Evolutionary conservation across 2,113 vertebrate species (phyloP), one percentile per base, ranked within the genome.

Genomic region (Sturnus vulgaris): DNA sequence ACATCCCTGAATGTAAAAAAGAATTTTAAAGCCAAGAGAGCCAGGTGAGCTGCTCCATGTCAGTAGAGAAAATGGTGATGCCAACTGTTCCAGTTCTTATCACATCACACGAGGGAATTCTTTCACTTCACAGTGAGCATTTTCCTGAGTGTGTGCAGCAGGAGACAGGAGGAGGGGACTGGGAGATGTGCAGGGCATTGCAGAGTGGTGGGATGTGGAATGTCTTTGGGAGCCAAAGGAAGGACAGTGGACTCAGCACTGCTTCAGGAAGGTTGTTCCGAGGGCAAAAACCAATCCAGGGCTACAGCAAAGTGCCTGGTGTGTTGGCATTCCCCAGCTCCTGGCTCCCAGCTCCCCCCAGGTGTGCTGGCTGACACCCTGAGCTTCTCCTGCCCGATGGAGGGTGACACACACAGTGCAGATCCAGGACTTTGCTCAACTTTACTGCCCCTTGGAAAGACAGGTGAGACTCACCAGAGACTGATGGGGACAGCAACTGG

Each of bases 161-260:
- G 30, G 65, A n/a, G 35, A 23, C 12, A 20, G 40, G 33, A 46
- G 40, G 15, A 50, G 14, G 6, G 23, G 35, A 28, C n/a, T 11
- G 22, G 39, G 40, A 16, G 16, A 47, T 0, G 4, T 27, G 27
- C 22, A 33, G 40, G 60, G 40, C 4, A 0, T 31, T 39, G 42
- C 17, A 10, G 0, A 7, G 28, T 11, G 28, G 18, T 27, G 28
- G 35, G 53, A 12, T n/a, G 55, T 18, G 55, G 30, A 40, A 70
- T 9, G 30, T 5, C 19, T 49, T 10, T 9, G 15, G 44, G 44
- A 10, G 10, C 9, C 15, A 11, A 16, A n/a, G 79, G 44, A 23
- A 28, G 44, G 44, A 18, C 30, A 40, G 30, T 42, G 15, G 44
- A 15, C 6, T 28, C 19, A 40, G 44, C 35, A 4, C 22, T 17